Percentiles rank a stretch among this genome's conserved stretches.
These are phyloP conservation scores for Lepidurus apus DNA, from an alignment of 1,140 invertebrate genomes.

Conservation along the genomic window DNA sequence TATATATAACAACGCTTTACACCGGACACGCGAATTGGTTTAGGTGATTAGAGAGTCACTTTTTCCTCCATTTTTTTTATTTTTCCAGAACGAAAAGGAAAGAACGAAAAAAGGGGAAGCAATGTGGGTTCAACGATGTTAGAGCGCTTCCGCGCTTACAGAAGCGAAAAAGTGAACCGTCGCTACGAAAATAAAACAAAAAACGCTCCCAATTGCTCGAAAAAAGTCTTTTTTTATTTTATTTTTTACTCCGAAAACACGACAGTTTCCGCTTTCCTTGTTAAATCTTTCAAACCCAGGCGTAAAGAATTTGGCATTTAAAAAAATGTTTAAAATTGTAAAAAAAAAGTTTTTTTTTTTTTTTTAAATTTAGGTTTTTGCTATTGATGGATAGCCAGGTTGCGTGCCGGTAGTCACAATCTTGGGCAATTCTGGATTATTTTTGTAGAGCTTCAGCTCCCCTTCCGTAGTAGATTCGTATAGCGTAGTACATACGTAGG, in stretches of 20 bases:
- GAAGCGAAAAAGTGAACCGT: too few species aligned
- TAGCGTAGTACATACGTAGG: too few species aligned
- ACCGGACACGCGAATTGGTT: not conserved
- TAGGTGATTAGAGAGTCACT: not conserved
- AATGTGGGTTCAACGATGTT: too few species aligned
- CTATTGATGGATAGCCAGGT: not conserved
- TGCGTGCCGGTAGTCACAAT: not conserved
- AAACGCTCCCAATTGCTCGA: too few species aligned
- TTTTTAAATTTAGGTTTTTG: not conserved
- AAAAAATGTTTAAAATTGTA: too few species aligned
- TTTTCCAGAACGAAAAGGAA: not conserved
- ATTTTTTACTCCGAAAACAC: too few species aligned
- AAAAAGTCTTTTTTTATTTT: too few species aligned
- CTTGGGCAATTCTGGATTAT: not conserved
- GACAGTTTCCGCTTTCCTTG: not conserved
- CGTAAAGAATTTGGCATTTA: not conserved
- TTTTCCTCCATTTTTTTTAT: not conserved
- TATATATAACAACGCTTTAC: not conserved
- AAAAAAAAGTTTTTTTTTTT: too few species aligned
- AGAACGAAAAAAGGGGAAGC: too few species aligned
- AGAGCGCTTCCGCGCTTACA: too few species aligned
- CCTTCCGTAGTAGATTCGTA: not conserved
- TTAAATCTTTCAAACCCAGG: not conserved
- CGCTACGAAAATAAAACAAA: too few species aligned
- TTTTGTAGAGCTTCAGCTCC: not conserved